phyloP scores from a whole-genome alignment of 2,797 vertebrate genomes.

The Dendrocincla tyrannina region DNA sequence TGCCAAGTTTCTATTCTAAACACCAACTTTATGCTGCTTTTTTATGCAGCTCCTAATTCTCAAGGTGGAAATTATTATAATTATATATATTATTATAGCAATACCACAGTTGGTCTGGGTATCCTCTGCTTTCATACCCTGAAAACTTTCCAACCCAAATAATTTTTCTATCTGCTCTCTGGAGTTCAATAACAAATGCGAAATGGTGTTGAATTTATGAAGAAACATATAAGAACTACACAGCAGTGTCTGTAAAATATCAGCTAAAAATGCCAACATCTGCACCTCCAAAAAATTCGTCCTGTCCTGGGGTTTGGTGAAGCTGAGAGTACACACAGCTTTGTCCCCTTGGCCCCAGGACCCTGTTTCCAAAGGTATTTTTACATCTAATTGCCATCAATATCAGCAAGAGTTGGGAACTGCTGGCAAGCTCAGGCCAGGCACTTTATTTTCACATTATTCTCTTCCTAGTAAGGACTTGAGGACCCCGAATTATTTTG shows the following conservation, averaged over 20 bases:
- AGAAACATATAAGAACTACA: not conserved
- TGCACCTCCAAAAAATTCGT: not conserved
- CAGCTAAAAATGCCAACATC: not conserved
- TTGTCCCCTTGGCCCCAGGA: not conserved
- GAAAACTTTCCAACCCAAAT: slow-evolving; percentile 17
- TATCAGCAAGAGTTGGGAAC: not conserved
- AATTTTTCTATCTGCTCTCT: not conserved
- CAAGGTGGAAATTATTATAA: slow-evolving; percentile 6
- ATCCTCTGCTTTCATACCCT: not conserved
- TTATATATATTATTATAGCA: not conserved
- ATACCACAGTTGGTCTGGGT: not conserved
- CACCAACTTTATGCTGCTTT: not conserved
- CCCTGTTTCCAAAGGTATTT: not conserved
- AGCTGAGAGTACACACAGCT: not conserved
- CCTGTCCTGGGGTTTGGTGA: not conserved
- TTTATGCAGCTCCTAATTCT: slow-evolving; percentile 7
- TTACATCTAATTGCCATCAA: not conserved
- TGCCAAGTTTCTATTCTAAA: not conserved
- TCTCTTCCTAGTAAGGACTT: not conserved
- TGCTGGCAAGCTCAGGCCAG: not conserved
- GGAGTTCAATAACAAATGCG: not conserved
- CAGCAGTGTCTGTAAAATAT: not conserved
- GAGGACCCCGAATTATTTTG: not conserved
- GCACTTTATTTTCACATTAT: not conserved
- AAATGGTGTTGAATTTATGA: not conserved